phyloP scores from a whole-genome alignment of 2,113 vertebrate genomes.

The Lepisosteus oculatus region DNA sequence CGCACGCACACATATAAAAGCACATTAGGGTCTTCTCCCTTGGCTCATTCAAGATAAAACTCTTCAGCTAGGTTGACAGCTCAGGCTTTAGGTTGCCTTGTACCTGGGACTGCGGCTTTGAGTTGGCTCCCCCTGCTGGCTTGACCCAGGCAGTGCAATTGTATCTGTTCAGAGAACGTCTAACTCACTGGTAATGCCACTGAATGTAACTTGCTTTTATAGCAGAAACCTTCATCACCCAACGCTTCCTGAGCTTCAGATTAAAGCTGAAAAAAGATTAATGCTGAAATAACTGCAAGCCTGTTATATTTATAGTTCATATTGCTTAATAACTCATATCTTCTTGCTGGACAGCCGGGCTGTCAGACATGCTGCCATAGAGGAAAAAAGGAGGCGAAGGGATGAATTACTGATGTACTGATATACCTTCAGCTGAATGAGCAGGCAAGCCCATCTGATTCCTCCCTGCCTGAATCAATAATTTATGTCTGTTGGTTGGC shows the following conservation, averaged over 20 bases:
- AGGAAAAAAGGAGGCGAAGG: slow-evolving; percentile 37
- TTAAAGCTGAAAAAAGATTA: background rate
- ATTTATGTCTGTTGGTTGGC: slow-evolving; percentile 64
- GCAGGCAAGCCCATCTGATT: background rate
- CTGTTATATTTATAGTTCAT: slow-evolving; percentile 6
- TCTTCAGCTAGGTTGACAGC: background rate
- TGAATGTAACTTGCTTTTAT: background rate
- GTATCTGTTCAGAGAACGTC: background rate
- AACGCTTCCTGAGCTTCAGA: background rate
- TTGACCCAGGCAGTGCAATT: background rate
- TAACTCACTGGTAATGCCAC: background rate
- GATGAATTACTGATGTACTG: slow-evolving; percentile 56
- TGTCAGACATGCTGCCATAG: slow-evolving; percentile 47
- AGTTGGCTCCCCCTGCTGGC: background rate
- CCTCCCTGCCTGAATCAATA: slow-evolving; percentile 53
- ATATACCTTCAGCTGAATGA: slow-evolving; percentile 53
- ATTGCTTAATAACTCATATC: slow-evolving; percentile 7
- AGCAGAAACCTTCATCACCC: no score
- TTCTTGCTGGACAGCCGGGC: slow-evolving; percentile 55
- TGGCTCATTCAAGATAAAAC: background rate
- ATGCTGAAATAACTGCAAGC: background rate
- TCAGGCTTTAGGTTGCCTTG: no score
- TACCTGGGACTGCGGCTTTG: background rate
- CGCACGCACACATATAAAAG: background rate
- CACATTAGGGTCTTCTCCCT: background rate